Evolutionary conservation across 2,888 invertebrate species (phyloP), one percentile per base, ranked within the genome.

Genomic region (Steinernema carpocapsae): DNA sequence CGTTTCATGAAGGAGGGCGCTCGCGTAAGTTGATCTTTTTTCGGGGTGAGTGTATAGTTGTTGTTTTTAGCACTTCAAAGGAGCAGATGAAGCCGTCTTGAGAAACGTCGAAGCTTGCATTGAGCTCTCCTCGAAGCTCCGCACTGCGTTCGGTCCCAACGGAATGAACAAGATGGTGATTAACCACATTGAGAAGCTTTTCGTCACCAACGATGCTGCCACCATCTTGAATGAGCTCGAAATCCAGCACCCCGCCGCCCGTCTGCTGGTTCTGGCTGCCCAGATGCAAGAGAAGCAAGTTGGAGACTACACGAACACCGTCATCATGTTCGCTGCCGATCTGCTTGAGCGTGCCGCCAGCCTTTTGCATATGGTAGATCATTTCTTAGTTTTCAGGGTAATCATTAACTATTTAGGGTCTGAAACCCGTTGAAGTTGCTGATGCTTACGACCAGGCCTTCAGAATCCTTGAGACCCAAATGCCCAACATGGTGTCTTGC

Each of bases 261-360:
- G 95, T 88, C 90, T 99, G 79, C 92, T 99, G 91, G 94, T 97
- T 1, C 90, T 97, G 87, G 97, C 94, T 19, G 94, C 96, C 80
- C 93, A 97, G 89, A 97, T 97, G 94, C 97, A 99, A 89, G 97
- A 99, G 89, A 83, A 83, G 76, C 83, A 85, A 76, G 77, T 86
- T 46, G 99, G 99, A 4, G 99, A 99, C 91, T 97, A 97, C 74
- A 99, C 99, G 12, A 99, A 99, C 89, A 96, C 96, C 90, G 96
- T 97, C 7, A 92, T 99, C 70, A 93, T 97, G 12, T 91, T 99
- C 73, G 94, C 94, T 80, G 97, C 97, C 37, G 93, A 95, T 70
- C 90, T 99, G 22, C 90, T 99, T 7, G 94, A 96, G 88, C 92
- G 92, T 76, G 95, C 97, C 0, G 95, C 96, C 87, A 94, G 95